Evolutionary conservation across 2,113 vertebrate genomes (phyloP), one percentile per base, ranked within the genome.

Genomic region (Myodes glareolus): DNA sequence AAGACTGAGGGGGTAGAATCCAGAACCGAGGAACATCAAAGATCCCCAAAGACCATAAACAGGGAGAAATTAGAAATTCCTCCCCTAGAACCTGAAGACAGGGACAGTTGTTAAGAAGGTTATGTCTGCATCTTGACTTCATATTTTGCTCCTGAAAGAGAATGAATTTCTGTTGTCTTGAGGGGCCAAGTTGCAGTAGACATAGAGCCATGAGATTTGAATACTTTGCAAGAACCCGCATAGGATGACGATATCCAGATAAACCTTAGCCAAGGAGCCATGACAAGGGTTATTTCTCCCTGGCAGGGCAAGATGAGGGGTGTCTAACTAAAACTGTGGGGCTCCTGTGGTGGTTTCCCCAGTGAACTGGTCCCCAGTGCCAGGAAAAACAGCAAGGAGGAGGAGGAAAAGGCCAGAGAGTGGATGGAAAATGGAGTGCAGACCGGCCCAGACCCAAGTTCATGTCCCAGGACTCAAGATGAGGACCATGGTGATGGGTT

Each of bases 381-480:
- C 23, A 42, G 58, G 78, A 50, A 78, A 17, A 72, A 58, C 33
- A 31, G 27, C 11, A 52, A 25, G n/a, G 58, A 3, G 36, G 25
- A 7, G 5, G 39, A 0, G 25, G 19, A 1, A 2, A 1, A 52
- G 9, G n/a, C 0, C 42, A 58, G 7, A 1, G 8, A 50, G 3
- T 33, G 12, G 21, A 63, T 1, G 27, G 36, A 61, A 93, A 75
- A 7, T 25, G 10, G 3, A 58, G 45, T 76, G 36, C 10, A 68
- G 47, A 39, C 19, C 8, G 12, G 5, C 45, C 29, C 36, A 29
- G 52, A 39, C 36, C 36, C 21, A 50, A 5, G 14, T 42, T 65
- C n/a, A 91, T 50, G 31, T 52, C 70, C 36, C 23, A 50, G 73
- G 84, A 50, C 92, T 73, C 16, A 67, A 61, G 25, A 80, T 0